Evolutionary conservation across 1,140 invertebrate genomes (phyloP).

Genomic region (Parapsyche elsis): DNA sequence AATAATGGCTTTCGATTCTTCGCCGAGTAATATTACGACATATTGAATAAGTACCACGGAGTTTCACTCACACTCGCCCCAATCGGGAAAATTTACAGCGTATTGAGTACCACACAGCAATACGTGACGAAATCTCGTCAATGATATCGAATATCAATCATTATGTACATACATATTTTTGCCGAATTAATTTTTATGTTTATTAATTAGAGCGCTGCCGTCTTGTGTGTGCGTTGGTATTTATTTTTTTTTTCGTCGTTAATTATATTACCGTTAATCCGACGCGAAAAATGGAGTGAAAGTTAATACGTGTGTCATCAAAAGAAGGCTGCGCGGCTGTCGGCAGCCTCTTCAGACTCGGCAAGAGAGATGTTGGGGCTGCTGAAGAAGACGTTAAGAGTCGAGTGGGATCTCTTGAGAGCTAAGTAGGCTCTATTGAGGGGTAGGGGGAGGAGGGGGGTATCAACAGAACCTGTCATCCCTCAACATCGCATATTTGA

Average conservation of each 20-base stretch:
- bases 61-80: not conserved
- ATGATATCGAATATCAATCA: constrained; percentile 1
- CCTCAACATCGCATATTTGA: constrained; percentile 3
- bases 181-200: not conserved
- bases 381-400: constrained; percentile 40
- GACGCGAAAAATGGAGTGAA: constrained; percentile 16
- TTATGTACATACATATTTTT: not conserved
- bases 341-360: constrained; percentile 22
- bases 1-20: constrained; percentile 25
- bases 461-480: constrained; percentile 8
- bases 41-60: not conserved
- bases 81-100: constrained; percentile 3
- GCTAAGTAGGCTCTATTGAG: constrained; percentile 21
- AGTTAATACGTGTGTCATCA: constrained; percentile 21
- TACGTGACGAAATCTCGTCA: not conserved
- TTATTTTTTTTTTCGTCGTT: not conserved
- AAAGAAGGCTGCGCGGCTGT: constrained; percentile 7
- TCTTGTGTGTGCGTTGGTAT: too few species aligned
- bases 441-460: not conserved
- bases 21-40: not conserved
- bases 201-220: not conserved
- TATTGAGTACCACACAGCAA: not conserved
- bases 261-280: constrained; percentile 2
- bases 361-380: constrained; percentile 36
- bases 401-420: constrained; percentile 22